Evolutionary conservation across 2,888 invertebrate genomes (phyloP).

Genomic region (Chymomyza procnemis): DNA sequence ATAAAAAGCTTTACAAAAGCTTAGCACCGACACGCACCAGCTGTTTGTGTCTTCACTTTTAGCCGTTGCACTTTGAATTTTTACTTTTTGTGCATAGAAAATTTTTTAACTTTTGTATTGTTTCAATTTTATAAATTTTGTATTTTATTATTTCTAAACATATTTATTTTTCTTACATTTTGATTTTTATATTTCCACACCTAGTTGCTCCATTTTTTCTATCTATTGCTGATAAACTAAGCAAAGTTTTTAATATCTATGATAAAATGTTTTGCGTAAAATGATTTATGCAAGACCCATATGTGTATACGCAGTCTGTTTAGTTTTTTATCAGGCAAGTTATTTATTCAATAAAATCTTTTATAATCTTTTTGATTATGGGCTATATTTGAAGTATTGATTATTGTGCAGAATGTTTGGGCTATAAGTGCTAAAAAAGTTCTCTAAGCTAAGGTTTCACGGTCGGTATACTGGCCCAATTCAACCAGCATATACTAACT

Average conservation of each 20-base stretch:
- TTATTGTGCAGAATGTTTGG: no score
- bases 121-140: not conserved
- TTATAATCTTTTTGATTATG: no score
- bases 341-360: no score
- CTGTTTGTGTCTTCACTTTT: not conserved
- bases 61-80: not conserved
- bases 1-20: slow-evolving; percentile 55
- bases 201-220: not conserved
- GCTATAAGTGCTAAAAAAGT: no score
- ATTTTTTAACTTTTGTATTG: no score
- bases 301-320: not conserved
- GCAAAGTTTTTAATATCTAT: not conserved
- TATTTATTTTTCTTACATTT: not conserved
- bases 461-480: no score
- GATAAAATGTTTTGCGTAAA: not conserved
- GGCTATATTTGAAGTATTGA: no score
- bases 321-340: not conserved
- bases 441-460: no score
- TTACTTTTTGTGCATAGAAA: not conserved
- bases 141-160: no score
- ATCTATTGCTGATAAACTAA: not conserved
- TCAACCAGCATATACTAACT: no score
- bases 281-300: not conserved
- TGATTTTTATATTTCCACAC: not conserved
- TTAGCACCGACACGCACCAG: slow-evolving; percentile 50